Percentiles rank a stretch among this genome's conserved stretches.
Conservation (phyloP, 2,888 invertebrate genomes). For the Caenorhabditis auriculariae region DNA sequence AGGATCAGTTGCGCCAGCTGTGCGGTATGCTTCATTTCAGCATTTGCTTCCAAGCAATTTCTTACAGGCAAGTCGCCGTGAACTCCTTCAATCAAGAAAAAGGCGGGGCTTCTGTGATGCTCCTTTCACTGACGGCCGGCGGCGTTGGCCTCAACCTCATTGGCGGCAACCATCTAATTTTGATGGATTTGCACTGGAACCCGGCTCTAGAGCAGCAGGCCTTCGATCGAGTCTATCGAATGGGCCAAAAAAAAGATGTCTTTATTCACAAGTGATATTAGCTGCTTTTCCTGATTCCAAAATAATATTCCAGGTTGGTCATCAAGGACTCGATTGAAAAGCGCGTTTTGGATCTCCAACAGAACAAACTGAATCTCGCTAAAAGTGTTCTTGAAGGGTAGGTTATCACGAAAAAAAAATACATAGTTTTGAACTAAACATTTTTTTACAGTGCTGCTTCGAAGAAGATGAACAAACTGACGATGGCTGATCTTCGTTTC, state of each 20-base stretch:
- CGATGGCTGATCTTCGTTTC: constrained; percentile 49
- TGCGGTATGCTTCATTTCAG: constrained; percentile 13
- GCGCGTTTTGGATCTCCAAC: constrained; percentile 79
- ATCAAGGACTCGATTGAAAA: constrained; percentile 85
- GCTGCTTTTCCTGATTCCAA: constrained; percentile 4
- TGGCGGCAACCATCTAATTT: constrained; percentile 86
- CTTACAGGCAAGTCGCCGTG: constrained; percentile 66
- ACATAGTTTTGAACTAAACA: constrained; percentile 7
- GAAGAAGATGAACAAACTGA: constrained; percentile 50
- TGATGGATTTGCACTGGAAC: constrained; percentile 92
- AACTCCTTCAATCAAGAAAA: constrained; percentile 74
- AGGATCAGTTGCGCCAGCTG: constrained; percentile 72
- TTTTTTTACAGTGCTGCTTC: constrained; percentile 41
- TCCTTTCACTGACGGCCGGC: constrained; percentile 87
- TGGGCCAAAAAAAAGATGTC: constrained; percentile 82
- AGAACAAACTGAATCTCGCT: constrained; percentile 78
- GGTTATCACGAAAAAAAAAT: background rate
- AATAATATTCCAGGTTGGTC: constrained; percentile 72
- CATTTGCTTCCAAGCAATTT: background rate
- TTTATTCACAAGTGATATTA: constrained; percentile 82
- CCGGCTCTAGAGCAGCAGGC: constrained; percentile 92
- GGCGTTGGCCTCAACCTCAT: constrained; percentile 90
- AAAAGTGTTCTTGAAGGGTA: constrained; percentile 56
- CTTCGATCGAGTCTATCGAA: constrained; percentile 86
- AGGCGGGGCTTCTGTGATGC: constrained; percentile 71